These are phyloP conservation scores for Ciconia nigra DNA, from an alignment of 2,797 vertebrate species.

Conservation along the genomic window DNA sequence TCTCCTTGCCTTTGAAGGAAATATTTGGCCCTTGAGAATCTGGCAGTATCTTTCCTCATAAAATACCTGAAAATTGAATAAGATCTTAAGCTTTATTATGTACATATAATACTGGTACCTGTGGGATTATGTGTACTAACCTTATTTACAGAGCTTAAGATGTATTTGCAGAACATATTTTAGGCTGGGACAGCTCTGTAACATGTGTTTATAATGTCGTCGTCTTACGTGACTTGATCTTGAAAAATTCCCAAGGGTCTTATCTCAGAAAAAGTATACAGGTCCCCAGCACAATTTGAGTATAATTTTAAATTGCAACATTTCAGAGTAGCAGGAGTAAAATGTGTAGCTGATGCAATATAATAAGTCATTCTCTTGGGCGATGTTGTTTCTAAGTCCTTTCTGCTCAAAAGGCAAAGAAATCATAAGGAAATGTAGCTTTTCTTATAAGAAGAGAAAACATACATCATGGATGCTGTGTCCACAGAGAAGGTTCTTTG, in stretches of 20 bases:
- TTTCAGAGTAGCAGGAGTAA: not conserved
- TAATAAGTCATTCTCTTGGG: not conserved
- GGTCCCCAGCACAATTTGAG: not conserved
- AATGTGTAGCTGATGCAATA: not conserved
- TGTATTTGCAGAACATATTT: constrained; percentile 4
- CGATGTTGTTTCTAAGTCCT: not conserved
- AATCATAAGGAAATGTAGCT: not conserved
- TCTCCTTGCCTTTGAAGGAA: constrained; percentile 46
- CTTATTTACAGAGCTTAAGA: constrained; percentile 25
- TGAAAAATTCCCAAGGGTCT: not conserved
- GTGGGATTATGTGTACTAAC: constrained; percentile 25
- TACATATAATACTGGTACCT: not conserved
- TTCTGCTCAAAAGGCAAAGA: not conserved
- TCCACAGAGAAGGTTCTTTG: not conserved
- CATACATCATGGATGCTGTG: not conserved
- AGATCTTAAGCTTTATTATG: constrained; percentile 49
- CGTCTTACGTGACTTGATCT: not conserved
- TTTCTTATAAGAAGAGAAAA: not conserved
- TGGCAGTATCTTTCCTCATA: not conserved
- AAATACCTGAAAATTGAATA: constrained; percentile 57
- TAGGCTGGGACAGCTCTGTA: not conserved
- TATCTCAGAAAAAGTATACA: not conserved
- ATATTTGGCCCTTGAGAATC: constrained; percentile 56
- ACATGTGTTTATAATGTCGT: not conserved
- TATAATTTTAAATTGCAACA: not conserved